These are phyloP conservation scores for Thamnaconus septentrionalis DNA, from an alignment of 2,113 vertebrate species.

Conservation along the genomic window DNA sequence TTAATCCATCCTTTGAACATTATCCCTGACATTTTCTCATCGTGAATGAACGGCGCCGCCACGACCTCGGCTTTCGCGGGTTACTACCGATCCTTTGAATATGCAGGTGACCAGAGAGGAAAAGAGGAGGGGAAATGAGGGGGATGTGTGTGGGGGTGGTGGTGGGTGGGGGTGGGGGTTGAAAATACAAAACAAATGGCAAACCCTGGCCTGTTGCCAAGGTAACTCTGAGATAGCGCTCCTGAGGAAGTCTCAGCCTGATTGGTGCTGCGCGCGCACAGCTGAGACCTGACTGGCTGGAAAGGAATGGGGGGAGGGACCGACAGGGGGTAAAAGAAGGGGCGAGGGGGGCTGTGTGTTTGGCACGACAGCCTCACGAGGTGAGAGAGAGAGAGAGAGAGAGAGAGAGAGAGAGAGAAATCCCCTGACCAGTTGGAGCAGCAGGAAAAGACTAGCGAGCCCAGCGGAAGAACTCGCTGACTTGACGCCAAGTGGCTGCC, in stretches of 20 bases:
- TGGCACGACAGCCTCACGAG: constrained; percentile 37
- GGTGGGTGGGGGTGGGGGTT: too few relatives aligned
- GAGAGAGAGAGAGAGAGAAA: background rate
- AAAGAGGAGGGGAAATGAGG: constrained; percentile 32
- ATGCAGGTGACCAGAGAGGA: constrained; percentile 56
- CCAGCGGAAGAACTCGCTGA: too few relatives aligned
- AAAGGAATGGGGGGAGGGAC: constrained; percentile 5
- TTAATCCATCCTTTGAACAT: too few relatives aligned
- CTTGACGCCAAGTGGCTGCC: background rate
- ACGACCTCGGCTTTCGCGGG: constrained; percentile 18
- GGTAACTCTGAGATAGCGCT: constrained; percentile 71
- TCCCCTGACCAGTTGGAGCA: constrained; percentile 20
- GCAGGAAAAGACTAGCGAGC: background rate
- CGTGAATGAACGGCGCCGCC: too few relatives aligned
- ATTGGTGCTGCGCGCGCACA: constrained; percentile 61
- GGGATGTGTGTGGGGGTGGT: too few relatives aligned
- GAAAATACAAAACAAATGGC: constrained; percentile 32
- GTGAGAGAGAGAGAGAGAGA: constrained; percentile 27
- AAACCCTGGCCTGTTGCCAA: constrained; percentile 78
- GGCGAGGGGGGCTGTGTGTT: constrained; percentile 28
- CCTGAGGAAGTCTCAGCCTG: constrained; percentile 35
- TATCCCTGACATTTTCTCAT: too few relatives aligned
- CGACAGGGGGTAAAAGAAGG: background rate
- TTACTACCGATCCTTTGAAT: constrained; percentile 57
- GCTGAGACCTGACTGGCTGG: constrained; percentile 59